Conservation (phyloP, 2,113 vertebrate genomes). For the Phoenicopterus ruber region DNA sequence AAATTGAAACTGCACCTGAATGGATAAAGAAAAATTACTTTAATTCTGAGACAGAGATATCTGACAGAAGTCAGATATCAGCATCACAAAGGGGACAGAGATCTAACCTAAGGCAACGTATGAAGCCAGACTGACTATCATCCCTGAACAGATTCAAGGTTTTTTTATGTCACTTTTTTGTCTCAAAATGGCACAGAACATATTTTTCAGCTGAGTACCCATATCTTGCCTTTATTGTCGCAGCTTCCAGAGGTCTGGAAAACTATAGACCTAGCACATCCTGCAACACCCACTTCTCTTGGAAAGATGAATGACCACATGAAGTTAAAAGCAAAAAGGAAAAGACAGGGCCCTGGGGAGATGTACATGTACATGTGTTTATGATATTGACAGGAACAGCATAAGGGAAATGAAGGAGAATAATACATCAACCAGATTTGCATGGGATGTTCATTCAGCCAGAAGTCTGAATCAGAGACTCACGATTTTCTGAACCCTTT, state of each 20-base stretch:
- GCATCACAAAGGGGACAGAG: neutral
- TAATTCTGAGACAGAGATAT: too few species aligned
- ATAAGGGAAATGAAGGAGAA: neutral
- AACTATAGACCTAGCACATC: neutral
- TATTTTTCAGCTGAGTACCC: neutral
- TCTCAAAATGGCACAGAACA: neutral
- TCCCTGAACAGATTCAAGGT: neutral
- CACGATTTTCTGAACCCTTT: neutral
- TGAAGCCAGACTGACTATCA: neutral
- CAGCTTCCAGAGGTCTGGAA: neutral
- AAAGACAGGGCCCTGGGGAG: neutral
- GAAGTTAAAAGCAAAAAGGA: neutral
- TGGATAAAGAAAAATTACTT: accelerated
- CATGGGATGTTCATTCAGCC: neutral
- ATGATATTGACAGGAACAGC: neutral
- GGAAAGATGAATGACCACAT: neutral
- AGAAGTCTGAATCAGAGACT: neutral
- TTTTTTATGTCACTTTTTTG: neutral
- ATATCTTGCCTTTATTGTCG: neutral
- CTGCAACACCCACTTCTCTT: neutral
- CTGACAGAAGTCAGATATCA: neutral
- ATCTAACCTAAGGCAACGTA: neutral
- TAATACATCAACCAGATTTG: neutral
- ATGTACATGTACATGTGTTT: neutral
- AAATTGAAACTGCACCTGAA: slow-evolving; percentile 97